Base-by-base conservation (phyloP, 2,113 vertebrate species). In the Heterotis niloticus region DNA sequence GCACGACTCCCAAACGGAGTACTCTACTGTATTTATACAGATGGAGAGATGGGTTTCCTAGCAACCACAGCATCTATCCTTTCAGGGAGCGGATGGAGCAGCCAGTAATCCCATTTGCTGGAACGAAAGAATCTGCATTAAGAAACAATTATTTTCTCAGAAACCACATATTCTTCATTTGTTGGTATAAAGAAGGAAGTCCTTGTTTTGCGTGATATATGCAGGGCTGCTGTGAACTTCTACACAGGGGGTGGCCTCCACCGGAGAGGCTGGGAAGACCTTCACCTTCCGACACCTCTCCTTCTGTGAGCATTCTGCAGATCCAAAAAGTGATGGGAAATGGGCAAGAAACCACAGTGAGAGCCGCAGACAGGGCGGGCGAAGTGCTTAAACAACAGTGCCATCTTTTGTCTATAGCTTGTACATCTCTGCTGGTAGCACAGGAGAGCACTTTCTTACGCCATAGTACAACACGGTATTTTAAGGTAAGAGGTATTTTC, bases 61-160 rank as follows among this genome's bases (percentile, higher is more conserved):
- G 92, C 90, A 92, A 93, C 91, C 84, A 57, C 81, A 78, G 81
- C 75, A 83, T 77, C 81, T 78, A 86, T 86, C 85, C 87, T 89
- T 84, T 90, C 82, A 81, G 83, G 26, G 64, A 72, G 84, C 85
- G 88, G 77, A 78, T 83, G 89, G 87, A 88, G 86, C 85, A 87
- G 84, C 82, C 81, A 10, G 81, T 74, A 26, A 79, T 71, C 78
- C 78, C 59, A 62, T 82, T 82, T 60, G 20, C 56, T 59, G 56
- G 29, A 71, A 62, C 56, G 44, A 13, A 74, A 72, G 28, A 64
- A 60, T 26, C 54, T 54, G 60, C 23, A 74, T 72, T 70, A 64
- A 79, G n/a, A 26, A 72, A 62, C 78, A 64, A 28, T 14, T 79
- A 79, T 74, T 73, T 79, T 57, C 56, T 60, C 23, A 71, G 28